Base-by-base conservation (phyloP, 2,888 invertebrate species). In the Dolichomitus sp. region DNA sequence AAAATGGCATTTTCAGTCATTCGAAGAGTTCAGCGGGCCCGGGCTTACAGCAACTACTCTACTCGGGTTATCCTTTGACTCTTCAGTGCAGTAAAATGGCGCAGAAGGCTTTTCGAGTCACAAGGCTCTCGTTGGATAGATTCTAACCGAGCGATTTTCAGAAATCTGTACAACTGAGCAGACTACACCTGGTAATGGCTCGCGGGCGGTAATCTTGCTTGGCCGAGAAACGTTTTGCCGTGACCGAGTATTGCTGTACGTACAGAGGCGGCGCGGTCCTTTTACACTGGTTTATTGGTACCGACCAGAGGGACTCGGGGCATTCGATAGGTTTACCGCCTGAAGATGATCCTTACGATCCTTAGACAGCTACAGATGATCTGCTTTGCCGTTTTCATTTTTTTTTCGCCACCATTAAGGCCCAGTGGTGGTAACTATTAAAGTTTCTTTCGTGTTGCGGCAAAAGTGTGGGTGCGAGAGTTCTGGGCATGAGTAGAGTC, bases 191-290 rank as follows among this genome's bases (percentile, higher is more conserved):
- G 17, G 68, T 57, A 72, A 75, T 40, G 61, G 30, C 48, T 30
- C 30, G 7, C 4, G 48, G 14, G 19, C 50, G 33, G 68, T 72
- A 83, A 83, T 82, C 45, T 57, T 80, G 85, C 84, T 81, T 86
- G 85, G 81, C 85, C 81, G 77, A 81, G 87, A 86, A 86, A 86
- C 87, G 88, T 89, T 87, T 89, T 89, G 86, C 86, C 85, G 86
- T 85, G 84, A 85, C 81, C 85, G 81, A 81, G 82, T 80, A 84
- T 48, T 42, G 52, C 59, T 66, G 57, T 48, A 17, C 11, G 9
- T 7, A 12, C 9, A 14, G 54, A 50, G 45, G 40, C 54, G 84
- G 84, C 83, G 85, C 85, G 86, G 85, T 73, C 85, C 70, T 80
- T 76, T 61, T 72, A 45, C 75, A n/a, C 4, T 17, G 50, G 42